These are phyloP conservation scores for Apaloderma vittatum DNA, from an alignment of 2,113 vertebrate genomes.

Conservation along the genomic window DNA sequence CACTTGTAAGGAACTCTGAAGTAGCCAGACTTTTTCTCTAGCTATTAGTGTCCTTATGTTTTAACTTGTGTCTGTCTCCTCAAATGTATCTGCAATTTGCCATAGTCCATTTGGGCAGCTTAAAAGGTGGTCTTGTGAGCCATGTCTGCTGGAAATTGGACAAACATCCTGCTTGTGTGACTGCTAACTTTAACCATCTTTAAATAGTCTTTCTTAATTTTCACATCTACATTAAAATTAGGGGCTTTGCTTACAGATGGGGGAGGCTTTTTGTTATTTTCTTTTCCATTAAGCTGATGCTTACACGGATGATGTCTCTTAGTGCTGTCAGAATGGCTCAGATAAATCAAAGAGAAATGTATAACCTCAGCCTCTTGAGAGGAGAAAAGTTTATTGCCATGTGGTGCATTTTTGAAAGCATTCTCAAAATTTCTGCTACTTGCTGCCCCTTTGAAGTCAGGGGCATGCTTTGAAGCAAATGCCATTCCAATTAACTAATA, in stretches of 20 bases:
- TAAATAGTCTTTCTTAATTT: not conserved
- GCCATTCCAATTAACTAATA: not conserved
- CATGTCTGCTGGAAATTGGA: not conserved
- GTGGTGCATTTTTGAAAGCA: not conserved
- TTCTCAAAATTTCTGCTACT: not conserved
- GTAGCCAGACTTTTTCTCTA: not conserved
- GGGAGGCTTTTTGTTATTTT: not conserved
- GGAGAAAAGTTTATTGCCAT: not conserved
- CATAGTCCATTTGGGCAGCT: not conserved
- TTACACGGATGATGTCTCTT: not conserved
- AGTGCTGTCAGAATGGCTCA: not conserved
- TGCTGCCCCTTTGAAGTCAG: not conserved
- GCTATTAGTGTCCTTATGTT: not conserved
- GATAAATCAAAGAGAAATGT: not conserved
- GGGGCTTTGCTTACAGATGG: not conserved
- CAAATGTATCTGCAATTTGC: not conserved
- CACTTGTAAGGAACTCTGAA: not conserved
- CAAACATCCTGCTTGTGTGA: not conserved
- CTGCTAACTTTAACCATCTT: not conserved
- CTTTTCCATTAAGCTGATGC: not conserved
- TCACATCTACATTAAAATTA: not conserved
- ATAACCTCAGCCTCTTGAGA: not conserved
- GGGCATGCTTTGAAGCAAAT: not conserved
- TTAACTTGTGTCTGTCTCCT: not conserved
- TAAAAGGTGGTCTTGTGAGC: not conserved